Conservation (phyloP, 1,140 invertebrate species). For the Eriocheir sinensis region DNA sequence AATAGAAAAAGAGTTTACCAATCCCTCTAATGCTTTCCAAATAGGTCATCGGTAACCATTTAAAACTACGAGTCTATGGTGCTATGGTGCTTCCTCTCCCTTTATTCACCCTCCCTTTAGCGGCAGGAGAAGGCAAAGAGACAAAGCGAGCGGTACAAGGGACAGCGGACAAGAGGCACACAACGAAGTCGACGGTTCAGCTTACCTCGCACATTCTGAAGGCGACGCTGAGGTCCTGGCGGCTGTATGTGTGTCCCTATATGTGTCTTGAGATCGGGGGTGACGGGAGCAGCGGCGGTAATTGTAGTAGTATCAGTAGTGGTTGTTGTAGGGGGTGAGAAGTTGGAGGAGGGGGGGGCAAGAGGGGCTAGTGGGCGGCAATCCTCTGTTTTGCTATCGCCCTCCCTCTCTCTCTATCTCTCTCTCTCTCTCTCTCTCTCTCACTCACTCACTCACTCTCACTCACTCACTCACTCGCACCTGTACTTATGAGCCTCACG, state of each 20-base stretch:
- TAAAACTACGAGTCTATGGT: too few species aligned
- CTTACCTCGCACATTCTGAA: slow-evolving; percentile 15
- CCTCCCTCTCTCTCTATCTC: background rate
- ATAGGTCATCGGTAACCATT: too few species aligned
- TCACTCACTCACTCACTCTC: background rate
- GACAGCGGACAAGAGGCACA: background rate
- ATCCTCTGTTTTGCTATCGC: background rate
- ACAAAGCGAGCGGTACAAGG: too few species aligned
- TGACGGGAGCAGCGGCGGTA: too few species aligned
- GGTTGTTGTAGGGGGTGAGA: too few species aligned
- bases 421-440: background rate
- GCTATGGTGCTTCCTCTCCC: too few species aligned
- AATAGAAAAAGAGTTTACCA: too few species aligned
- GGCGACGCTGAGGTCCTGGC: background rate
- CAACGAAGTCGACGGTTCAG: background rate
- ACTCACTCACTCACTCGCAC: background rate
- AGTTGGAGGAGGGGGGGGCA: too few species aligned
- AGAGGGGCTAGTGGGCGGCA: background rate
- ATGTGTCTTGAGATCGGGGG: background rate
- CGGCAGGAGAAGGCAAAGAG: too few species aligned
- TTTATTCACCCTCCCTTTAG: background rate
- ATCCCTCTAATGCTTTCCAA: too few species aligned
- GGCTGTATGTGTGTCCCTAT: background rate
- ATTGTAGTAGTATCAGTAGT: too few species aligned
- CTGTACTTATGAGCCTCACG: background rate